Evolutionary conservation across 2,113 vertebrate genomes (phyloP).

Genomic region (Halcyon senegalensis): DNA sequence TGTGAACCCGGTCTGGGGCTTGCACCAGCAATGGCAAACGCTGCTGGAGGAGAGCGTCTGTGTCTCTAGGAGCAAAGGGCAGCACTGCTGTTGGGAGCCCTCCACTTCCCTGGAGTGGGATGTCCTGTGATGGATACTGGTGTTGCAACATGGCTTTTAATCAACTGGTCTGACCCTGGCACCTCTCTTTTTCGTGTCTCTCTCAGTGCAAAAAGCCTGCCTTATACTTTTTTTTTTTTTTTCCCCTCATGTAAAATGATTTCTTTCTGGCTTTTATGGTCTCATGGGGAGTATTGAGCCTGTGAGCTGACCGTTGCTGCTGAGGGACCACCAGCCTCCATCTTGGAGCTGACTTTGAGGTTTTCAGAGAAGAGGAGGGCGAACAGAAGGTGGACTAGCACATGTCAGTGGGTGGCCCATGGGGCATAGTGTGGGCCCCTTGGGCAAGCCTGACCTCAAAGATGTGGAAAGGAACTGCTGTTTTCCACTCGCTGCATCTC

Average conservation of each 20-base stretch:
- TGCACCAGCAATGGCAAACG: background rate
- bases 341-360: background rate
- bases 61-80: background rate
- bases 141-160: background rate
- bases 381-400: background rate
- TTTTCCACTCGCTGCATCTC: background rate
- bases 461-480: background rate
- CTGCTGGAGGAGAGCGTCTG: background rate
- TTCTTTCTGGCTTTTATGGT: background rate
- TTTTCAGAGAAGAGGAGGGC: background rate
- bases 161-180: background rate
- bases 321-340: background rate
- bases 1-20: background rate
- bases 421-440: fast-evolving
- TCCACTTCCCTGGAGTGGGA: background rate
- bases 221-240: background rate
- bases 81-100: background rate
- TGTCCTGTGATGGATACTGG: background rate
- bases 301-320: background rate
- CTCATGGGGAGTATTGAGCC: background rate
- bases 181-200: background rate
- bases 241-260: background rate
- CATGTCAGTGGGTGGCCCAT: background rate
- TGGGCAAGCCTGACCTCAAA: background rate
- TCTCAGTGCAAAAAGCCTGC: background rate